A percentile compares a stretch with the other conserved stretches of the same genome.
These are phyloP conservation scores for Muscicapa adusta DNA, from an alignment of 2,113 vertebrate species.

Conservation along the genomic window DNA sequence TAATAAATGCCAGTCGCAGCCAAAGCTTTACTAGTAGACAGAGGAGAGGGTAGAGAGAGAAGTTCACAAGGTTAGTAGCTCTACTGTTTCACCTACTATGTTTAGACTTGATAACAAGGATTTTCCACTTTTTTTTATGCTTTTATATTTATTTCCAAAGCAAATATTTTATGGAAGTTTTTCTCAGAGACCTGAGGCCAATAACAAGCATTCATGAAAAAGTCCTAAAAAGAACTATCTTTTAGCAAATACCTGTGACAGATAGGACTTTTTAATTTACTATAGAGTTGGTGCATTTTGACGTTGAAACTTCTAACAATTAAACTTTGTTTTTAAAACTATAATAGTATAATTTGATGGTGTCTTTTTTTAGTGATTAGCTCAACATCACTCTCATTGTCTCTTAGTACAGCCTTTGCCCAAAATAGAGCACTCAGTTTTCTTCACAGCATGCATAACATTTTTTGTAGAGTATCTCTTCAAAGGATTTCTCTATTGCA, in stretches of 20 bases:
- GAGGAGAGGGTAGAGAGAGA: neutral
- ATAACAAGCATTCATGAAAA: neutral
- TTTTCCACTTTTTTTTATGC: slow-evolving; percentile 56
- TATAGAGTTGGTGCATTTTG: neutral
- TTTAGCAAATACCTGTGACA: neutral
- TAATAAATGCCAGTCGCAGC: neutral
- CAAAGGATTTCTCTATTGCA: neutral
- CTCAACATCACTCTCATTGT: neutral
- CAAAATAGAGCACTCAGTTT: neutral
- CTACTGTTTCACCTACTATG: neutral
- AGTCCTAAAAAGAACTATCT: neutral
- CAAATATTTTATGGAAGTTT: slow-evolving; percentile 64
- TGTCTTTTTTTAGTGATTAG: neutral
- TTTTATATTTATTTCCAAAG: slow-evolving; percentile 79
- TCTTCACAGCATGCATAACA: neutral
- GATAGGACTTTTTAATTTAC: neutral
- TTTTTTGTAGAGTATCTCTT: neutral
- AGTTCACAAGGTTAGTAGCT: neutral
- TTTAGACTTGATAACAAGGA: neutral
- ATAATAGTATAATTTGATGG: neutral
- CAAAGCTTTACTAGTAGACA: neutral
- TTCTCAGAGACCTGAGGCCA: slow-evolving; percentile 28
- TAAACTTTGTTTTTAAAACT: slow-evolving; percentile 42
- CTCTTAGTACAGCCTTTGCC: neutral
- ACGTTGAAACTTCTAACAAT: slow-evolving; percentile 27